Percentiles rank a stretch among this genome's conserved stretches.
Evolutionary conservation across 2,113 vertebrate genomes (phyloP).

Genomic region (Grallaria varia): DNA sequence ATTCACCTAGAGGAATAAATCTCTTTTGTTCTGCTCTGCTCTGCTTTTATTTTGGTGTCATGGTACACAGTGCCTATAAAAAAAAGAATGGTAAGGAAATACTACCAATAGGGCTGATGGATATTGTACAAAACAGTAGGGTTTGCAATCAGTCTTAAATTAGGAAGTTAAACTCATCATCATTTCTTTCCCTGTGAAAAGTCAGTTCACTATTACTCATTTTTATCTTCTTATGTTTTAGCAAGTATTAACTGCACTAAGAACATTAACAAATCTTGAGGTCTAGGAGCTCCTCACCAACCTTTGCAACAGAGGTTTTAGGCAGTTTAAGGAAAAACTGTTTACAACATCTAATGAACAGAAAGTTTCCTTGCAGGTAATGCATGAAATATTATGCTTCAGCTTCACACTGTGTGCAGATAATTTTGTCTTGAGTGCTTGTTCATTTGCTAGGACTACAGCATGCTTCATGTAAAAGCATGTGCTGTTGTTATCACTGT

Average conservation of each 20-base stretch:
- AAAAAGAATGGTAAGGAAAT: not conserved
- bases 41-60: not conserved
- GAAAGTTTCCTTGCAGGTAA: not conserved
- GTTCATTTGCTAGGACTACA: not conserved
- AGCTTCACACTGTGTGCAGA: not conserved
- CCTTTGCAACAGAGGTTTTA: not conserved
- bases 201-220: not conserved
- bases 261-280: not conserved
- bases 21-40: not conserved
- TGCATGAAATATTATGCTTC: not conserved
- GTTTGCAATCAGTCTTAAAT: not conserved
- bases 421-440: not conserved
- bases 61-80: rapidly evolving
- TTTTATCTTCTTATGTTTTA: not conserved
- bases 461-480: not conserved
- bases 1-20: not conserved
- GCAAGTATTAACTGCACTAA: not conserved
- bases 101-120: not conserved
- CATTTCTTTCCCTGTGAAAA: not conserved
- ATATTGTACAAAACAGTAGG: not conserved
- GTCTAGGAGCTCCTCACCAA: not conserved
- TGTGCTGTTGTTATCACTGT: not conserved
- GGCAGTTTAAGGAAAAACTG: not conserved
- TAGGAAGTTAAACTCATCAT: not conserved
- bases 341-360: not conserved